phyloP scores from a whole-genome alignment of 2,888 invertebrate genomes.

The Habroteleia sp. region DNA sequence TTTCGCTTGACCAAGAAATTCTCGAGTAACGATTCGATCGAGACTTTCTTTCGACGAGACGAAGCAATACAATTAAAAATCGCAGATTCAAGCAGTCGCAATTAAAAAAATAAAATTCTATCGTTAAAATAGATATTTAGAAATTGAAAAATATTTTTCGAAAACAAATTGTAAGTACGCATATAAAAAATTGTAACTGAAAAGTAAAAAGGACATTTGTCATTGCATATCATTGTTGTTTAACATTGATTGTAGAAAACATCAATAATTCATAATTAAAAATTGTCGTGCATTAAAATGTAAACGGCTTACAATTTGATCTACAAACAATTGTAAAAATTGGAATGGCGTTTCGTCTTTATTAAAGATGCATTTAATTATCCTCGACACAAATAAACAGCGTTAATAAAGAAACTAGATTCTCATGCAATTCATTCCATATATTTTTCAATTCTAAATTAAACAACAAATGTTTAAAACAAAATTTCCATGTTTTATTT shows the following conservation, averaged over 20 bases:
- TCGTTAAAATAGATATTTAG: too few relatives aligned
- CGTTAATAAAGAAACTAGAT: not conserved
- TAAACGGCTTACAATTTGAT: constrained; percentile 7
- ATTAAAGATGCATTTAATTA: not conserved
- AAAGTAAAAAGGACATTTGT: too few relatives aligned
- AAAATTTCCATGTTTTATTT: constrained; percentile 15
- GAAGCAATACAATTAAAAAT: constrained; percentile 28
- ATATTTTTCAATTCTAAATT: constrained; percentile 41
- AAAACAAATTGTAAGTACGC: too few relatives aligned
- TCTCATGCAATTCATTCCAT: constrained; percentile 6
- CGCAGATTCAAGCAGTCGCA: too few relatives aligned
- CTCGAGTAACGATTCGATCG: constrained; percentile 38
- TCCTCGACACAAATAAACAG: too few relatives aligned
- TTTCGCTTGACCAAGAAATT: constrained; percentile 14
- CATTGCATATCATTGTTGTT: too few relatives aligned
- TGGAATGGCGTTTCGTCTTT: not conserved
- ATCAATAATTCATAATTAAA: too few relatives aligned
- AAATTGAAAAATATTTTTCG: too few relatives aligned
- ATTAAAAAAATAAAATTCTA: too few relatives aligned
- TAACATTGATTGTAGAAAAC: too few relatives aligned
- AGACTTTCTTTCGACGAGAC: constrained; percentile 29
- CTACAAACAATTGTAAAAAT: constrained; percentile 8
- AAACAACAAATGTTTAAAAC: constrained; percentile 11
- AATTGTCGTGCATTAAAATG: constrained; percentile 11
- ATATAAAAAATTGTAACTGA: constrained; percentile 4